Evolutionary conservation across 2,113 vertebrate genomes (phyloP).

Genomic region (Malurus elegans): DNA sequence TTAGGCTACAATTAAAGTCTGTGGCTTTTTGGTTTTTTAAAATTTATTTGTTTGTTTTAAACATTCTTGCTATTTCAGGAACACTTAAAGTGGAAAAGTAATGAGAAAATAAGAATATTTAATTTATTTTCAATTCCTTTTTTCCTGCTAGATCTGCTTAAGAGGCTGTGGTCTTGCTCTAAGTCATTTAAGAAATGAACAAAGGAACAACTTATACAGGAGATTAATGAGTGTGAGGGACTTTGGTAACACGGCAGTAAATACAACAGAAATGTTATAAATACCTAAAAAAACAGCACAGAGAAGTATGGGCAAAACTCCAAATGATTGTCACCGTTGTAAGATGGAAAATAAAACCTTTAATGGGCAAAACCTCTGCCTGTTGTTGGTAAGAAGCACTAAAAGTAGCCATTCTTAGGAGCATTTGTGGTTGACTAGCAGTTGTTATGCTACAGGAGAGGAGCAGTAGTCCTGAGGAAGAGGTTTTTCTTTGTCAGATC

Average conservation of each 20-base stretch:
- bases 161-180: conserved; percentile 44
- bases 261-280: conserved; percentile 54
- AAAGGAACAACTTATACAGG: conserved; percentile 11
- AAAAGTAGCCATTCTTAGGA: conserved; percentile 62
- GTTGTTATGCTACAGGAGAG: conserved; percentile 25
- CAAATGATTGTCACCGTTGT: conserved; percentile 15
- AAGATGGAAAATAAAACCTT: conserved; percentile 45
- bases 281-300: conserved; percentile 51
- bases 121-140: conserved; percentile 28
- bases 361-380: conserved; percentile 64
- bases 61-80: conserved; percentile 33
- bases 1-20: background rate
- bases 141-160: conserved; percentile 35
- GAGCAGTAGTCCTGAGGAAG: conserved; percentile 35
- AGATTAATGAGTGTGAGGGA: conserved; percentile 52
- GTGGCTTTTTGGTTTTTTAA: background rate
- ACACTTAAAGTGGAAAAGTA: conserved; percentile 11
- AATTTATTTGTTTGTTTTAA: conserved; percentile 1
- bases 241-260: conserved; percentile 15
- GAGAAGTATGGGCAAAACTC: conserved; percentile 17
- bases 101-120: conserved; percentile 28
- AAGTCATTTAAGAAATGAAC: conserved; percentile 38
- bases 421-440: conserved; percentile 56
- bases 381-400: conserved; percentile 59
- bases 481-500: conserved; percentile 57